Conservation (phyloP, 2,888 invertebrate species). For the Blastobasis adustella region DNA sequence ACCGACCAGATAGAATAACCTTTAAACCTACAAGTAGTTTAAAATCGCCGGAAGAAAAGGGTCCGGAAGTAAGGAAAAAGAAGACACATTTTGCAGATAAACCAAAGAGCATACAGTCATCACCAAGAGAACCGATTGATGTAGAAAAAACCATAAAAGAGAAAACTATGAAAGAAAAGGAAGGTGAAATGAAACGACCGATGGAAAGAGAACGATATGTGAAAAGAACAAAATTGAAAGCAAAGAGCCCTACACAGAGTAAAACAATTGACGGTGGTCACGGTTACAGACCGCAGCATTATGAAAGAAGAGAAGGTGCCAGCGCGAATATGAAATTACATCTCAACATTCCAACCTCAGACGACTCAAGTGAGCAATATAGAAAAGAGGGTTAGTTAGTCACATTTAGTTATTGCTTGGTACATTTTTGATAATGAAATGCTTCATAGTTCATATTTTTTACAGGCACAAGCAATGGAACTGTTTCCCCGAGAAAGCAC, state of each 20-base stretch:
- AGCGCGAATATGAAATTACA: constrained; percentile 70
- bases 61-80: constrained; percentile 51
- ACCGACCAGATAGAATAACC: constrained; percentile 44
- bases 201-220: constrained; percentile 62
- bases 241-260: constrained; percentile 65
- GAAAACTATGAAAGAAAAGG: constrained; percentile 52
- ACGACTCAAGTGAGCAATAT: constrained; percentile 76
- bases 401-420: neutral
- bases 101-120: constrained; percentile 55
- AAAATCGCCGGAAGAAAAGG: constrained; percentile 63
- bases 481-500: constrained; percentile 74
- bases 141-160: constrained; percentile 59
- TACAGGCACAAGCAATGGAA: constrained; percentile 58
- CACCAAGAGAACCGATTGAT: constrained; percentile 55
- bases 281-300: constrained; percentile 50
- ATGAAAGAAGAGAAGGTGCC: constrained; percentile 67
- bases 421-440: neutral
- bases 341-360: constrained; percentile 75
- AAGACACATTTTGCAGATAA: constrained; percentile 68
- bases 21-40: constrained; percentile 36
- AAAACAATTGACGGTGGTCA: constrained; percentile 48
- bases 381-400: constrained; percentile 58
- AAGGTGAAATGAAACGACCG: constrained; percentile 51
- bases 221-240: constrained; percentile 64
- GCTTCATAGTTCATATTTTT: constrained; percentile 3